Evolutionary conservation across 2,113 vertebrate genomes (phyloP).

Genomic region (Hemicordylus capensis): DNA sequence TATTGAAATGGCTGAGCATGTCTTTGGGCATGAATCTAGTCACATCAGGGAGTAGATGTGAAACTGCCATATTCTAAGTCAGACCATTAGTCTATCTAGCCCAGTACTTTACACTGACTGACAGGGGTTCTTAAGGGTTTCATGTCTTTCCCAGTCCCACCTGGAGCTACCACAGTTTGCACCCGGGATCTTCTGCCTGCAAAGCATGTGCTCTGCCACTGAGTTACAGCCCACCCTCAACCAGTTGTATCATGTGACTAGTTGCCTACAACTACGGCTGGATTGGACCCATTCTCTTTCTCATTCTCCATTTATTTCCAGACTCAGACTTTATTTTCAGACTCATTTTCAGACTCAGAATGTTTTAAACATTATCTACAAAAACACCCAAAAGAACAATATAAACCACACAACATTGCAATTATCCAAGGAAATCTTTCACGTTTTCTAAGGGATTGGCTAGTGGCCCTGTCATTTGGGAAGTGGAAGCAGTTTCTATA

Average conservation of each 20-base stretch:
- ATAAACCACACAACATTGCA: neutral
- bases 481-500: neutral
- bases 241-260: neutral
- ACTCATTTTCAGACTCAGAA: conserved; percentile 1
- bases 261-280: neutral
- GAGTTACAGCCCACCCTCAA: no score
- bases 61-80: no score
- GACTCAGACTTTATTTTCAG: no score
- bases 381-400: neutral
- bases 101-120: no score
- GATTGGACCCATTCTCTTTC: neutral
- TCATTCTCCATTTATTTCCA: no score
- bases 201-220: no score
- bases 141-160: no score
- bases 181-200: no score
- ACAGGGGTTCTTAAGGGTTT: no score
- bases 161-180: no score
- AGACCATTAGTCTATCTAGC: no score
- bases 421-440: neutral
- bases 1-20: neutral
- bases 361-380: neutral
- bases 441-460: neutral
- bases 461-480: neutral
- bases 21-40: neutral
- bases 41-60: neutral